A percentile compares a stretch with the other conserved stretches of the same genome.
phyloP scores from a whole-genome alignment of 2,888 invertebrate species.

The Seira ritae region DNA sequence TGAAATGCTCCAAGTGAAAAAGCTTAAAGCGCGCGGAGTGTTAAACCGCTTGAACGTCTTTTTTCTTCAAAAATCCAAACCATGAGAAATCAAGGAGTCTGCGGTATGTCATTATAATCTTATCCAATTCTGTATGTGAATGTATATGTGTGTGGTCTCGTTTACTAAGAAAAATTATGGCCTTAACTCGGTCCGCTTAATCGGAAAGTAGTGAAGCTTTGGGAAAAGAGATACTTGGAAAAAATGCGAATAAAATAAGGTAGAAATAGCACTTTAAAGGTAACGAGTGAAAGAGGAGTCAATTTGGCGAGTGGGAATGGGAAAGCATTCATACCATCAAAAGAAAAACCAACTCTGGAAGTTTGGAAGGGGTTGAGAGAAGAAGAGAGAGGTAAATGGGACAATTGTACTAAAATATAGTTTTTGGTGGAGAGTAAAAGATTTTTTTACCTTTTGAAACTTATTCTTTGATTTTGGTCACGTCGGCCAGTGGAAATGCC shows the following conservation, averaged over 20 bases:
- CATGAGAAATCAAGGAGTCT: neutral
- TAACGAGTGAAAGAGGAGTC: neutral
- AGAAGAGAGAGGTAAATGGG: neutral
- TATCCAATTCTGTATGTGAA: constrained; percentile 1
- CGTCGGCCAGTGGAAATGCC: constrained; percentile 55
- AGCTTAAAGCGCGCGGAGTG: too few relatives aligned
- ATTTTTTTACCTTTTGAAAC: constrained; percentile 35
- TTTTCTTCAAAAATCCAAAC: too few relatives aligned
- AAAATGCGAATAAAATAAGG: neutral
- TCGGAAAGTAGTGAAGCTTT: constrained; percentile 19
- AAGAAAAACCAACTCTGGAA: neutral
- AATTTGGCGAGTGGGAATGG: neutral
- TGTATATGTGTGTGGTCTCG: constrained; percentile 3
- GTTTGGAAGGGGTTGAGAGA: neutral
- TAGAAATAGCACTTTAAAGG: neutral
- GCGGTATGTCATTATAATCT: neutral
- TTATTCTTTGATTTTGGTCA: constrained; percentile 57
- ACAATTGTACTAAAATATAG: constrained; percentile 11
- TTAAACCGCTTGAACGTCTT: too few relatives aligned
- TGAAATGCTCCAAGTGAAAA: too few relatives aligned
- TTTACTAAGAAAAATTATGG: constrained; percentile 7
- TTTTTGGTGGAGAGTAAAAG: constrained; percentile 3
- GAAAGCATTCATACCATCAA: constrained; percentile 11
- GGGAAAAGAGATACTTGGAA: constrained; percentile 16
- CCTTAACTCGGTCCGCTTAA: constrained; percentile 13